Conservation (phyloP, 2,113 vertebrate species). For the Oplegnathus fasciatus region DNA sequence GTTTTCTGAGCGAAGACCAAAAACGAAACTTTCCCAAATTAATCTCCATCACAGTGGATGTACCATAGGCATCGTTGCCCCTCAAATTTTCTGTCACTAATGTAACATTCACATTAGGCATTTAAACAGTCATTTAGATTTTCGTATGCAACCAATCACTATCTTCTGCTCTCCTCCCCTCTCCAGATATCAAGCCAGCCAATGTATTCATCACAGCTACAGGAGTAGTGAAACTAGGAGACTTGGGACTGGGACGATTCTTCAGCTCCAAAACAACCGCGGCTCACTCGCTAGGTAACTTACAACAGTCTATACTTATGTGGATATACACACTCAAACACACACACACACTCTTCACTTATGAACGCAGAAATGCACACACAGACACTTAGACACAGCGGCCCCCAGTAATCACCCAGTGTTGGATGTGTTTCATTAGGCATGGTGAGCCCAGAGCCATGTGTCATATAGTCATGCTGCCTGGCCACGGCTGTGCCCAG, state of each 20-base stretch:
- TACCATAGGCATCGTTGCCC: background rate
- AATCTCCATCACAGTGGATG: background rate
- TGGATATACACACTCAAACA: slow-evolving; percentile 12
- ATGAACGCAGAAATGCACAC: slow-evolving; percentile 29
- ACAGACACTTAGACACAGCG: slow-evolving; percentile 14
- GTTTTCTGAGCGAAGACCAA: background rate
- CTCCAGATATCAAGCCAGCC: slow-evolving; percentile 95
- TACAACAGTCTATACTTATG: background rate
- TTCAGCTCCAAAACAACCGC: slow-evolving; percentile 98
- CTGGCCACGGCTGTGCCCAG: slow-evolving; percentile 54
- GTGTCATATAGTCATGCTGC: slow-evolving; percentile 80
- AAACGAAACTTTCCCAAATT: background rate
- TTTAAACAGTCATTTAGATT: background rate
- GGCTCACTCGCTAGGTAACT: slow-evolving; percentile 95
- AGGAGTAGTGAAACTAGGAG: slow-evolving; percentile 97
- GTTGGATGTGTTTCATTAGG: slow-evolving; percentile 87
- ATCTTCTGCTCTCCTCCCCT: background rate
- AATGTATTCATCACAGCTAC: slow-evolving; percentile 99
- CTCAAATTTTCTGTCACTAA: background rate
- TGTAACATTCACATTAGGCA: background rate
- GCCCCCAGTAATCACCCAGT: slow-evolving; percentile 68
- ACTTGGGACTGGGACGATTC: slow-evolving; percentile 95
- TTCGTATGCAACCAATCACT: background rate
- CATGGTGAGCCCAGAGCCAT: slow-evolving; percentile 80
- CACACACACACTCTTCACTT: slow-evolving; percentile 2